These are phyloP conservation scores for Oncorhynchus mykiss DNA, from an alignment of 2,113 vertebrate species.

Conservation along the genomic window DNA sequence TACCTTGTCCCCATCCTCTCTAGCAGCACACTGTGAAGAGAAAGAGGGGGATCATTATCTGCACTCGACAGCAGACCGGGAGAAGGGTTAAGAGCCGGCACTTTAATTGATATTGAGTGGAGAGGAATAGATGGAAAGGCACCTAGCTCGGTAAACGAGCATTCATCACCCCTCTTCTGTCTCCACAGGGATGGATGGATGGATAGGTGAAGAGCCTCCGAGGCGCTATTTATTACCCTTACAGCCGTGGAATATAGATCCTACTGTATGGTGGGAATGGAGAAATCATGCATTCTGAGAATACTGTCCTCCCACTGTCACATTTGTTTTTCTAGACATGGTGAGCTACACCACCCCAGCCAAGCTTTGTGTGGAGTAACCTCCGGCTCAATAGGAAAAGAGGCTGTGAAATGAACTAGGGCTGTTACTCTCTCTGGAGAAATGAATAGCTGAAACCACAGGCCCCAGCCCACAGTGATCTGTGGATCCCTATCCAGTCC, in stretches of 20 bases:
- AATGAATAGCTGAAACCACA: neutral
- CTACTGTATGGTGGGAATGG: neutral
- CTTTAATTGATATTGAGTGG: constrained; percentile 57
- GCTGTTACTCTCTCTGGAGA: neutral
- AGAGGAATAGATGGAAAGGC: constrained; percentile 28
- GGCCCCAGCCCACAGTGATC: neutral
- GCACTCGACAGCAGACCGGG: constrained; percentile 12
- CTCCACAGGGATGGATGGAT: constrained; percentile 26
- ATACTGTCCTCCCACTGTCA: neutral
- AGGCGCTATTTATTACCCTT: constrained; percentile 59
- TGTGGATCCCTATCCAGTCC: constrained; percentile 1
- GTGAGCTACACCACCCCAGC: neutral
- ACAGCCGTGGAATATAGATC: constrained; percentile 48
- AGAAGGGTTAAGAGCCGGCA: constrained; percentile 8
- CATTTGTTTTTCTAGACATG: constrained; percentile 3
- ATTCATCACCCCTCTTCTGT: constrained; percentile 44
- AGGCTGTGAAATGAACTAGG: neutral
- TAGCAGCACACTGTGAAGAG: neutral
- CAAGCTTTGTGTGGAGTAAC: neutral
- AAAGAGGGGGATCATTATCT: constrained; percentile 18
- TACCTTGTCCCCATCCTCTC: neutral
- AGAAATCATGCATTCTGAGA: constrained; percentile 32
- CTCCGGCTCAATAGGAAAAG: neutral
- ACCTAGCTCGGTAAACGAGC: constrained; percentile 31
- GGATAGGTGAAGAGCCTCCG: neutral